phyloP scores from a whole-genome alignment of 2,888 invertebrate species.

The Sepioteuthis lessoniana region DNA sequence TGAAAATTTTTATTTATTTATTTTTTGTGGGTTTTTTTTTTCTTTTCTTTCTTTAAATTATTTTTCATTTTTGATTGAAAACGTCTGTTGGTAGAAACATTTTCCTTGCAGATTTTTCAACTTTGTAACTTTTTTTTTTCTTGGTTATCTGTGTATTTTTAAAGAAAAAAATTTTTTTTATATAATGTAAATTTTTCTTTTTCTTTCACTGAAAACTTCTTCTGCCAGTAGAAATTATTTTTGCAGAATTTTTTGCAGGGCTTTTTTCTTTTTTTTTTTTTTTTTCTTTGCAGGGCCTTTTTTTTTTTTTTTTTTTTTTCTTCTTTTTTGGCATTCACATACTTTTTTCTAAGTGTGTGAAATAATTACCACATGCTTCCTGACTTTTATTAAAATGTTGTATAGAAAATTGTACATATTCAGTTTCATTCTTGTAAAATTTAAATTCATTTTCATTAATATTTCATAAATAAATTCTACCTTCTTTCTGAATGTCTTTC shows the following conservation, averaged over 20 bases:
- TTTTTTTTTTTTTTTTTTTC: not conserved
- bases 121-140: not conserved
- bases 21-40: not conserved
- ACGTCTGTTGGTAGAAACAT: too few species aligned
- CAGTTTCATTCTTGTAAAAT: conserved; percentile 35
- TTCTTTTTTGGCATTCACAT: conserved; percentile 10
- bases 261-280: not conserved
- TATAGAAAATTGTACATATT: conserved; percentile 18
- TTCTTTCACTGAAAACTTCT: not conserved
- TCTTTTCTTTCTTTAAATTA: too few species aligned
- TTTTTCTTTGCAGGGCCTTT: not conserved
- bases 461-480: conserved; percentile 34
- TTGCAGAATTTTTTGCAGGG: not conserved
- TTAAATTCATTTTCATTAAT: conserved; percentile 14
- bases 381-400: not conserved
- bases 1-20: too few species aligned
- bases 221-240: not conserved
- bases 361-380: not conserved
- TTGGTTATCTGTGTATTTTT: too few species aligned
- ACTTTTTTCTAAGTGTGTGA: not conserved
- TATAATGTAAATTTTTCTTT: too few species aligned
- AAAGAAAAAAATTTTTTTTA: too few species aligned
- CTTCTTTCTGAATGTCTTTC: not conserved
- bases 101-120: too few species aligned
- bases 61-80: too few species aligned